Evolutionary conservation across 2,113 vertebrate genomes (phyloP).

Genomic region (Illadopsis cleaveri): DNA sequence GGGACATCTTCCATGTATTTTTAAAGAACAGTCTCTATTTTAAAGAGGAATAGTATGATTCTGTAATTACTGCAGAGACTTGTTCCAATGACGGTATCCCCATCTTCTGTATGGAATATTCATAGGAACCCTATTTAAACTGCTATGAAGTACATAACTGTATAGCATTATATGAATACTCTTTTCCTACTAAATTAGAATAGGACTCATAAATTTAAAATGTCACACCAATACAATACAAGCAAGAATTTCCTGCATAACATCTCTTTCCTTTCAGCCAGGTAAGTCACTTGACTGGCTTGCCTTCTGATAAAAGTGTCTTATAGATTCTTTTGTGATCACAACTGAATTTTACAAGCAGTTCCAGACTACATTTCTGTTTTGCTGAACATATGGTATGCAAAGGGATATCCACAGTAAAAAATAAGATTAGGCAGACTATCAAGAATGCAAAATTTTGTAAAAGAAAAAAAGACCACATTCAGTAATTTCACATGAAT

Average conservation of each 20-base stretch:
- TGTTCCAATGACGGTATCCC: neutral
- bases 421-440: slow-evolving; percentile 3
- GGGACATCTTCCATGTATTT: slow-evolving; percentile 50
- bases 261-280: slow-evolving; percentile 48
- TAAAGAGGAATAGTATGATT: slow-evolving; percentile 33
- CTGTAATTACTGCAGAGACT: slow-evolving; percentile 4
- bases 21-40: slow-evolving; percentile 52
- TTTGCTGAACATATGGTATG: slow-evolving; percentile 3
- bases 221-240: slow-evolving; percentile 22
- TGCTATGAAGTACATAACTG: slow-evolving; percentile 2
- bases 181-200: slow-evolving; percentile 44
- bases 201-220: slow-evolving; percentile 44
- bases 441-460: slow-evolving; percentile 22
- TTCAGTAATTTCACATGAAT: neutral
- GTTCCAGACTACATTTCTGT: slow-evolving; percentile 26
- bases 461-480: neutral
- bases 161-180: slow-evolving; percentile 7
- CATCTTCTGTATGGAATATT: neutral
- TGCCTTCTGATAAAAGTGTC: slow-evolving; percentile 46
- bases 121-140: slow-evolving; percentile 13
- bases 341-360: slow-evolving; percentile 34
- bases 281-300: slow-evolving; percentile 37
- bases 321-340: slow-evolving; percentile 28
- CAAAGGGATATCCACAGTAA: slow-evolving; percentile 14
- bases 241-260: slow-evolving; percentile 52